phyloP scores from a whole-genome alignment of 2,888 invertebrate species.

The Drosophila emarginata region DNA sequence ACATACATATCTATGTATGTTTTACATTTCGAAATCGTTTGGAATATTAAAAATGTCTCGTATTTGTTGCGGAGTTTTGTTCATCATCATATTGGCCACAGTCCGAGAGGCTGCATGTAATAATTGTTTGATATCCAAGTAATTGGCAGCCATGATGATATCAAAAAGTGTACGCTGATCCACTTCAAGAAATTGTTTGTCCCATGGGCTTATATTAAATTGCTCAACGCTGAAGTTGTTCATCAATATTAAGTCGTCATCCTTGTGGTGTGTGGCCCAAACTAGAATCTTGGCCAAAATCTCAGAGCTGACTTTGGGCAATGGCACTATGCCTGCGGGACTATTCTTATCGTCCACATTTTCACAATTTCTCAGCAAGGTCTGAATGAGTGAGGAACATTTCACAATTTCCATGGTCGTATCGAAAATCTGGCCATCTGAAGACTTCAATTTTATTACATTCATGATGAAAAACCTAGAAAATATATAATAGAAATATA shows the following conservation, averaged over 20 bases:
- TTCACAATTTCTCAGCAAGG: conserved; percentile 66
- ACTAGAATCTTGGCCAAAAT: conserved; percentile 59
- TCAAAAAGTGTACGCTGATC: conserved; percentile 64
- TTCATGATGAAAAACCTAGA: conserved; percentile 44
- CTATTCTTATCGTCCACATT: conserved; percentile 55
- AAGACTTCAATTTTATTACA: conserved; percentile 61
- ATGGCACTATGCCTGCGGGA: conserved; percentile 49
- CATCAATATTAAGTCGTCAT: conserved; percentile 52
- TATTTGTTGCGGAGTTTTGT: conserved; percentile 63
- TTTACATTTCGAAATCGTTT: conserved; percentile 61
- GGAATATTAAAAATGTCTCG: conserved; percentile 68
- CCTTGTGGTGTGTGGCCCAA: conserved; percentile 66
- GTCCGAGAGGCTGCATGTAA: conserved; percentile 59
- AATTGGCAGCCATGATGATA: conserved; percentile 62
- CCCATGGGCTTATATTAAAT: conserved; percentile 65
- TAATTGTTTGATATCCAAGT: conserved; percentile 64
- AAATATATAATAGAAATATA: conserved; percentile 16
- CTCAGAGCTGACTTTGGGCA: conserved; percentile 65
- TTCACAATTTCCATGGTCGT: conserved; percentile 64
- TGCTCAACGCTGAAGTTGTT: conserved; percentile 62
- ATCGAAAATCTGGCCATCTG: conserved; percentile 65
- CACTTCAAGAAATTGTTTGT: conserved; percentile 61
- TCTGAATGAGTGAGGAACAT: conserved; percentile 63
- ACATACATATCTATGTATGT: conserved; percentile 53
- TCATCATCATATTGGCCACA: conserved; percentile 65